Conservation (phyloP, 2,113 vertebrate genomes). For the Nibea albiflora region DNA sequence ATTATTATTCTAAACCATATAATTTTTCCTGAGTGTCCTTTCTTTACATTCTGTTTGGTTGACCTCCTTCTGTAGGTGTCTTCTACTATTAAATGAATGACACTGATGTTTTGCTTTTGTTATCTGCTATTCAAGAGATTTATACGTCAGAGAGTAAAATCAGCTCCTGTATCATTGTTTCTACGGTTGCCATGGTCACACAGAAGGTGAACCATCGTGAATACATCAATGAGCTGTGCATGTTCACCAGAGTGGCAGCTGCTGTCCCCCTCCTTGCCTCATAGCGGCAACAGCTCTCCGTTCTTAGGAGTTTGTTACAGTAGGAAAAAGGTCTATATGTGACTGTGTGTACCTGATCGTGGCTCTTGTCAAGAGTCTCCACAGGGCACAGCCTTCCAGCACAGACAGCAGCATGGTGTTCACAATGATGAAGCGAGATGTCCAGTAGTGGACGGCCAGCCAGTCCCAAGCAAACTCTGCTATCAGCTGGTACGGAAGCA, state of each 20-base stretch:
- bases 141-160: too few species aligned
- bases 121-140: too few species aligned
- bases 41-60: background rate
- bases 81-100: too few species aligned
- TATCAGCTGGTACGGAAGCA: slow-evolving; percentile 94
- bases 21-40: background rate
- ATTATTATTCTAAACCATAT: background rate
- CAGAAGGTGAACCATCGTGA: too few species aligned
- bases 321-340: background rate
- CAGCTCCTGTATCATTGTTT: too few species aligned
- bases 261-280: too few species aligned
- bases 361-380: slow-evolving; percentile 89
- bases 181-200: too few species aligned
- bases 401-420: slow-evolving; percentile 92
- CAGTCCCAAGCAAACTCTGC: slow-evolving; percentile 97
- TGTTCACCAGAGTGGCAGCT: too few species aligned
- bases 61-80: too few species aligned
- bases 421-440: slow-evolving; percentile 92
- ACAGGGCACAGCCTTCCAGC: slow-evolving; percentile 89
- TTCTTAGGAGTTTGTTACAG: background rate
- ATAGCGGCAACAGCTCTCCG: too few species aligned
- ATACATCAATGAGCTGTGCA: too few species aligned
- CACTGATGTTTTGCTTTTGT: too few species aligned
- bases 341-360: slow-evolving; percentile 84
- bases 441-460: slow-evolving; percentile 96